Conservation (phyloP, 1,140 invertebrate species). For the Drosophila lacteicornis region DNA sequence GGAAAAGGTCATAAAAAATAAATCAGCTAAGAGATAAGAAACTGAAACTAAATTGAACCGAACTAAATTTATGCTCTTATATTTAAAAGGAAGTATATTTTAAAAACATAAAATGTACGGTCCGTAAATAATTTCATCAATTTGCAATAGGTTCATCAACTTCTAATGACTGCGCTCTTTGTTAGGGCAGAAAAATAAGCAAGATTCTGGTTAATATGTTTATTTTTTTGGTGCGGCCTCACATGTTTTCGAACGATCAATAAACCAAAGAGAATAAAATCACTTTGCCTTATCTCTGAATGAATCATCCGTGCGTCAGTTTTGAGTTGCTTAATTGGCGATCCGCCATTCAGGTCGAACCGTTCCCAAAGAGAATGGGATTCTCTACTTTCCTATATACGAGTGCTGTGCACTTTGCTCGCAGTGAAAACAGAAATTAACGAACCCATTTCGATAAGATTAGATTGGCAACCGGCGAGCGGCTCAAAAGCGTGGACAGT, state of each 20-base stretch:
- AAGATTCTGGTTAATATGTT: not conserved
- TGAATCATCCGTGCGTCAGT: slow-evolving; percentile 42
- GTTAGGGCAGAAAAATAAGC: not conserved
- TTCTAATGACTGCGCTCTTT: not conserved
- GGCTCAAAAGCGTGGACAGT: slow-evolving; percentile 13
- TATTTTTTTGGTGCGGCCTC: not conserved
- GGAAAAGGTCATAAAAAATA: not conserved
- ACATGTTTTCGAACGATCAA: slow-evolving; percentile 4
- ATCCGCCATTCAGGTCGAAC: slow-evolving; percentile 11
- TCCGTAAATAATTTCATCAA: no score
- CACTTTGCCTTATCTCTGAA: slow-evolving; percentile 22
- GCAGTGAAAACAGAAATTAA: slow-evolving; percentile 34
- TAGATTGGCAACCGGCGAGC: slow-evolving; percentile 20
- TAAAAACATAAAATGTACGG: no score
- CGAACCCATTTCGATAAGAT: slow-evolving; percentile 45
- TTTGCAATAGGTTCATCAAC: not conserved
- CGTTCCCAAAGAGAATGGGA: slow-evolving; percentile 18
- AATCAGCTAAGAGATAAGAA: not conserved
- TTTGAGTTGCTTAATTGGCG: slow-evolving; percentile 38
- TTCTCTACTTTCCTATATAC: slow-evolving; percentile 38
- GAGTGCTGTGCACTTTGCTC: slow-evolving; percentile 33
- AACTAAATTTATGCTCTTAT: no score
- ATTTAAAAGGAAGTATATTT: no score
- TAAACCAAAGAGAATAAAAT: slow-evolving; percentile 18
- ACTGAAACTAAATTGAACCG: no score